Conservation (phyloP, 35 echinoderm and acorn worm genomes). For the Heliocidaris erythrogramma region DNA sequence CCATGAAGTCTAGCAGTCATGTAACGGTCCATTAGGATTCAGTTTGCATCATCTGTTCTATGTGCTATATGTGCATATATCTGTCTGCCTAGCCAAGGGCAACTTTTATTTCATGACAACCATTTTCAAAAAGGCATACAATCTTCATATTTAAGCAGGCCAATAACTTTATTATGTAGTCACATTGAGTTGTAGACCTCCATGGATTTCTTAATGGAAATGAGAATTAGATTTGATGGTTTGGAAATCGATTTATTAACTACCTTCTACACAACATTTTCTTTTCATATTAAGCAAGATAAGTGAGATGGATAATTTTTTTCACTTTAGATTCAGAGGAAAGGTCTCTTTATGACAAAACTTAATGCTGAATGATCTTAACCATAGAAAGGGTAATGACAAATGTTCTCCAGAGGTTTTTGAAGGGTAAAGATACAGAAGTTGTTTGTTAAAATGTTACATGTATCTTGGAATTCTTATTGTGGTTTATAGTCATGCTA, state of each 20-base stretch:
- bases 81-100: neutral
- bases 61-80: neutral
- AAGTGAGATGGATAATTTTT: neutral
- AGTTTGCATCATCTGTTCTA: conserved; percentile 17
- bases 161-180: neutral
- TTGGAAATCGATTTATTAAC: neutral
- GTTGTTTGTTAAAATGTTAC: neutral
- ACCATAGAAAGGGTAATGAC: neutral
- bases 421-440: neutral
- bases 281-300: neutral
- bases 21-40: conserved; percentile 9
- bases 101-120: neutral
- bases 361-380: neutral
- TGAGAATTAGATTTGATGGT: neutral
- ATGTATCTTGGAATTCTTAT: neutral
- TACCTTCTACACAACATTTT: neutral
- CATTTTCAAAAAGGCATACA: neutral
- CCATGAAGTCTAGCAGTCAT: neutral
- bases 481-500: neutral
- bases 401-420: neutral
- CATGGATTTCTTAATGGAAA: neutral
- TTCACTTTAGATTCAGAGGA: neutral
- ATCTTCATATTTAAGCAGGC: neutral
- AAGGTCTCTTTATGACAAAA: neutral
- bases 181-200: neutral